Percentiles rank a stretch among this genome's conserved stretches.
Conservation (phyloP, 1,140 invertebrate genomes). For the Drosophila varians region DNA sequence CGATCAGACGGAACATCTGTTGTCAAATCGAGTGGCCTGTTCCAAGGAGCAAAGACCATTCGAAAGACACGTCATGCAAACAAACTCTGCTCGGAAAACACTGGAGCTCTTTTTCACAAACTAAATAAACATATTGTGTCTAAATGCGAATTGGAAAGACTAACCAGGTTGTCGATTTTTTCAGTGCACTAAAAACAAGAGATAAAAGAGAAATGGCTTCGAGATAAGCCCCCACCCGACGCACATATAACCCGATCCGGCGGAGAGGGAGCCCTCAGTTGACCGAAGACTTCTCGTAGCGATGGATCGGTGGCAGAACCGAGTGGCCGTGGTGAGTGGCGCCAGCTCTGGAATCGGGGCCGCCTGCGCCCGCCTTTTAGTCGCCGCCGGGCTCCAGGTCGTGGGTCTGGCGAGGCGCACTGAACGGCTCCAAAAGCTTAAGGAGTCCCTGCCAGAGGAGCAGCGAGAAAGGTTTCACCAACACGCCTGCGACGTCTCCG, state of each 20-base stretch:
- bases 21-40: conserved; percentile 32
- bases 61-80: conserved; percentile 23
- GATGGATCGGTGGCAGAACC: conserved; percentile 85
- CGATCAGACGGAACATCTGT: conserved; percentile 25
- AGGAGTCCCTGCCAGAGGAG: conserved; percentile 61
- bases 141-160: no score
- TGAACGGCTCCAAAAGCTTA: conserved; percentile 60
- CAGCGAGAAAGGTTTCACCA: conserved; percentile 83
- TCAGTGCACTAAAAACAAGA: conserved; percentile 1
- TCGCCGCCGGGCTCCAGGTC: conserved; percentile 85
- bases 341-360: conserved; percentile 87
- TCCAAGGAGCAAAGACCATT: conserved; percentile 5
- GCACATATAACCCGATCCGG: conserved; percentile 20
- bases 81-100: background rate
- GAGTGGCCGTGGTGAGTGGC: conserved; percentile 87
- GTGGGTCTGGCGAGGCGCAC: conserved; percentile 79
- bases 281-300: background rate
- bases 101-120: no score
- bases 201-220: background rate
- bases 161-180: background rate
- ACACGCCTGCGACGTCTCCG: conserved; percentile 87
- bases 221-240: background rate
- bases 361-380: conserved; percentile 84
- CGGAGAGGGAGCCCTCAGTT: conserved; percentile 9
- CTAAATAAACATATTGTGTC: no score